Evolutionary conservation across 2,888 invertebrate species (phyloP), one percentile per base, ranked within the genome.

Genomic region (Zaprionus obscuricornis): DNA sequence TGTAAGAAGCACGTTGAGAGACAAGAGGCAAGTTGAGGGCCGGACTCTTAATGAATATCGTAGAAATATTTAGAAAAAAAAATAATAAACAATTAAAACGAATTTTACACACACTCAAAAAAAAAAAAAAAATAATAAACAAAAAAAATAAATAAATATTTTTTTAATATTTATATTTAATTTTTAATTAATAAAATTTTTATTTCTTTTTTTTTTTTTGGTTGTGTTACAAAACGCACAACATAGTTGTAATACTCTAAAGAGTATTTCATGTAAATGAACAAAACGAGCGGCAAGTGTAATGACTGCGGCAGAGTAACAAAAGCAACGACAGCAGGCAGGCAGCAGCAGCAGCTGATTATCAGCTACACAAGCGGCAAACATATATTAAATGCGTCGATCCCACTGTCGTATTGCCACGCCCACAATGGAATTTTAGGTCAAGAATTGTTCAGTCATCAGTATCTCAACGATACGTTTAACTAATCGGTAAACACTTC

Each of bases 1-100:
- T 47, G 18, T 37, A 54, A 55, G 36, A 58, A 65, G 24, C 43
- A 56, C 31, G 50, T 31, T 47, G 2, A 20, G 29, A 62, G 34
- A 45, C 50, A 73, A 51, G 52, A 47, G 73, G 46, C 55, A 52
- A 66, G 49, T 66, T 49, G 51, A 70, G 57, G 24, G 43, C 43
- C 46, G 49, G 36, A 26, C 59, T 52, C 71, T 72, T 57, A 40
- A 62, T 57, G 51, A 58, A 52, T 27, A 40, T 42, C 34, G 56
- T 39, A 55, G 42, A 56, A 74, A 65, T 74, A 39, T 34, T 24
- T 50, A 51, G 55, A 64, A 62, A 66, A 40, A 45, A 47, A 26
- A 46, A 10, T n/a, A n/a, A n/a, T n/a, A n/a, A n/a, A n/a, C n/a
- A n/a, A n/a, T n/a, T n/a, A n/a, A n/a, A n/a, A n/a, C n/a, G n/a